Conservation (phyloP, 1,140 invertebrate genomes). For the Nephotettix cincticeps region DNA sequence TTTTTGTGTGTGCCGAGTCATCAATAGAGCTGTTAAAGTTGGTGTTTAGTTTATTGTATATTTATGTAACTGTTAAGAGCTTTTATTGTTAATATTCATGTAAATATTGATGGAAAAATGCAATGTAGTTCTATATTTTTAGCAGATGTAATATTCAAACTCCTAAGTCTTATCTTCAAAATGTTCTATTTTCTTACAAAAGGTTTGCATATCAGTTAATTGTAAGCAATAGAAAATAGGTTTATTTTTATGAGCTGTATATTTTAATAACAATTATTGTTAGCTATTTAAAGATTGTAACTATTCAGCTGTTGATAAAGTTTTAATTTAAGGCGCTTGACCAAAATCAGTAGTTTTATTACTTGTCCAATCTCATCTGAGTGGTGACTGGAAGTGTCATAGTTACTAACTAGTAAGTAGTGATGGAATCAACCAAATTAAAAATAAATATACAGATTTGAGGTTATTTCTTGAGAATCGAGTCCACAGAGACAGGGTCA, state of each 20-base stretch:
- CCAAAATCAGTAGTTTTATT: too few species aligned
- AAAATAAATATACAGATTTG: too few species aligned
- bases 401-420: too few species aligned
- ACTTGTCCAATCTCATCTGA: too few species aligned
- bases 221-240: constrained; percentile 11
- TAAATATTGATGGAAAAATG: background rate
- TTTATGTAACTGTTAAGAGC: constrained; percentile 12
- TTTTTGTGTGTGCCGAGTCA: background rate
- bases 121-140: constrained; percentile 16
- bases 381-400: too few species aligned
- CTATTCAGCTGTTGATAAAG: too few species aligned
- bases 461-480: too few species aligned
- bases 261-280: background rate
- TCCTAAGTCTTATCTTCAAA: background rate
- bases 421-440: too few species aligned
- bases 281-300: background rate
- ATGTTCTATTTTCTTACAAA: constrained; percentile 18
- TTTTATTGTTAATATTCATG: constrained; percentile 16
- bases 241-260: constrained; percentile 5
- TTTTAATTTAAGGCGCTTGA: too few species aligned
- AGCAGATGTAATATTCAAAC: constrained; percentile 14
- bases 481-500: too few species aligned
- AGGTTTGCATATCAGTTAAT: constrained; percentile 12
- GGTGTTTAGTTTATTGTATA: constrained; percentile 18
- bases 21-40: constrained; percentile 1